Evolutionary conservation across 1,140 invertebrate species (phyloP).

Genomic region (Brachionus rotundiformis): DNA sequence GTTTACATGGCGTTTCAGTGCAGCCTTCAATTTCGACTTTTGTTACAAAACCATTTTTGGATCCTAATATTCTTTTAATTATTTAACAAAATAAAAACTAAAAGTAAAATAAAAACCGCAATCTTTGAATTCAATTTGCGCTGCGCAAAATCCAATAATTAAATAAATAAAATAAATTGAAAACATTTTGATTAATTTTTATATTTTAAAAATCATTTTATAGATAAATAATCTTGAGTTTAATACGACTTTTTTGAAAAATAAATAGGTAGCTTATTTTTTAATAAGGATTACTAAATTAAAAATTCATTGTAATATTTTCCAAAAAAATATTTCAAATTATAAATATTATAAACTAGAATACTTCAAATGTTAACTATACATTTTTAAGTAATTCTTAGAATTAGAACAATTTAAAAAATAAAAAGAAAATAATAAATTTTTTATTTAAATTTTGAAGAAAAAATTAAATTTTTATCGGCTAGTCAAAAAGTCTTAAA

Average conservation of each 20-base stretch:
- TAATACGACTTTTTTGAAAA: not conserved
- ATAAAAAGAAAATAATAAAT: no score
- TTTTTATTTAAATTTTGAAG: no score
- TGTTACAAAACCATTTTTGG: not conserved
- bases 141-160: not conserved
- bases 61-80: not conserved
- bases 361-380: no score
- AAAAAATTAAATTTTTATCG: no score
- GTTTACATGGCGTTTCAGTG: not conserved
- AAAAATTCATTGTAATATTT: no score
- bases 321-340: no score
- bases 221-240: not conserved
- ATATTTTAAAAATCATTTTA: not conserved
- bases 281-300: not conserved
- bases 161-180: not conserved
- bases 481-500: no score
- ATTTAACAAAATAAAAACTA: not conserved
- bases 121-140: not conserved
- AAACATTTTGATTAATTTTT: not conserved
- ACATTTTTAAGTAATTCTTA: no score
- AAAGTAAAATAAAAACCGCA: not conserved
- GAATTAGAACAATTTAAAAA: no score
- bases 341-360: no score
- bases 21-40: not conserved
- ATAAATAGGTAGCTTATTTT: not conserved